These are phyloP conservation scores for Microchrysa polita DNA, from an alignment of 2,888 invertebrate species.

Conservation along the genomic window DNA sequence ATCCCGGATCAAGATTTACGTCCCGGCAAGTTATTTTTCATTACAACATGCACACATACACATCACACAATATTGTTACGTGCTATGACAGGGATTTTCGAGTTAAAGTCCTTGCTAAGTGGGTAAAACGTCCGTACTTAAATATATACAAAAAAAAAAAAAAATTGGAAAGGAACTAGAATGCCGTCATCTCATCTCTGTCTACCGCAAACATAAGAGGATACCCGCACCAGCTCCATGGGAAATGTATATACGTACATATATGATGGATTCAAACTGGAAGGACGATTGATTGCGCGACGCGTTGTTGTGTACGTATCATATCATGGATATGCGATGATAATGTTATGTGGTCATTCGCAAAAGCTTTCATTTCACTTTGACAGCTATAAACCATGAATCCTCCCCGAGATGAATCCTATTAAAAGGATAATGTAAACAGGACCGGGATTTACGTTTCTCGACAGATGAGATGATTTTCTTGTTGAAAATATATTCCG, in stretches of 20 bases:
- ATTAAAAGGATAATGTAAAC: constrained; percentile 42
- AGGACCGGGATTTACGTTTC: neutral
- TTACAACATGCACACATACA: constrained; percentile 16
- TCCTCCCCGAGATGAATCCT: constrained; percentile 33
- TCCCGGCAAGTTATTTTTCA: constrained; percentile 22
- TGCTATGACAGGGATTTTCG: constrained; percentile 12
- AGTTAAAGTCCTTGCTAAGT: neutral
- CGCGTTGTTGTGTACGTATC: too few relatives aligned
- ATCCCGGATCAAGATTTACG: constrained; percentile 42
- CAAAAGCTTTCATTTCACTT: constrained; percentile 28
- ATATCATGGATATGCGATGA: too few relatives aligned
- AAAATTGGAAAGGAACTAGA: too few relatives aligned
- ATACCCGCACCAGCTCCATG: too few relatives aligned
- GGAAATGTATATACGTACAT: too few relatives aligned
- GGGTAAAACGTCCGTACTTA: too few relatives aligned
- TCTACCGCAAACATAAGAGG: too few relatives aligned
- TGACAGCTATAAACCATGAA: constrained; percentile 36
- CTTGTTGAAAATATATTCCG: neutral
- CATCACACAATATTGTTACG: neutral
- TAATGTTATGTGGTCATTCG: neutral
- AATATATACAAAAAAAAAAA: too few relatives aligned
- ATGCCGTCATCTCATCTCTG: too few relatives aligned
- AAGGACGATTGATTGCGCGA: neutral
- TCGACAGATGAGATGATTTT: neutral
- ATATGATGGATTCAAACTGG: constrained; percentile 10